phyloP scores from a whole-genome alignment of 2,113 vertebrate genomes.

The Sarotherodon lohbergeri region DNA sequence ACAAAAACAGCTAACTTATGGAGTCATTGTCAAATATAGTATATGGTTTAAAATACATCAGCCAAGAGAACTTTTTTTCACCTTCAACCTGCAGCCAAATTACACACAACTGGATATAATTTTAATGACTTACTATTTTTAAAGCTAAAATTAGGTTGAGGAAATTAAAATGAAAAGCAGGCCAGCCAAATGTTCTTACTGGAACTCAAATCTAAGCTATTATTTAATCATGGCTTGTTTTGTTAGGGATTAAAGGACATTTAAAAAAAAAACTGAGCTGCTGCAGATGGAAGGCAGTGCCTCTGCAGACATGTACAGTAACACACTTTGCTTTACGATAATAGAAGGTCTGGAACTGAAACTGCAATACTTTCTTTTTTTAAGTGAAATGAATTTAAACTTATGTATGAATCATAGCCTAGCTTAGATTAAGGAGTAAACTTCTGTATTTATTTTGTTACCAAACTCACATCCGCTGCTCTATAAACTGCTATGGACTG shows the following conservation, averaged over 20 bases:
- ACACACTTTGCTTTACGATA: neutral
- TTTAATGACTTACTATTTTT: neutral
- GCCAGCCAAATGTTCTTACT: neutral
- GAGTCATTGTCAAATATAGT: neutral
- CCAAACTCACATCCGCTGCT: slow-evolving; percentile 17
- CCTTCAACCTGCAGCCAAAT: neutral
- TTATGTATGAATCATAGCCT: slow-evolving; percentile 19
- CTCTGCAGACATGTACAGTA: slow-evolving; percentile 8
- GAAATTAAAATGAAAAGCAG: neutral
- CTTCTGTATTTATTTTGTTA: slow-evolving; percentile 19
- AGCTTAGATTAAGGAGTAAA: neutral
- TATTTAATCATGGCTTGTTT: neutral
- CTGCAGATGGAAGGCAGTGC: neutral
- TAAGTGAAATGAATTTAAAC: neutral
- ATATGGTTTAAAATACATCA: neutral
- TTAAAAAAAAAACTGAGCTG: neutral
- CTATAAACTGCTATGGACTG: neutral
- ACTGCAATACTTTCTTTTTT: neutral
- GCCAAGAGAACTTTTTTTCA: neutral
- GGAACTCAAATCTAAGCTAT: neutral
- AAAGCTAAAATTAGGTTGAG: neutral
- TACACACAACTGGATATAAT: neutral
- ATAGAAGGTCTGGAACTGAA: neutral
- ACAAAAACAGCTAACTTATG: neutral
- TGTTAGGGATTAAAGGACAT: neutral